Percentiles rank a stretch among this genome's conserved stretches.
Conservation (phyloP, 2,797 vertebrate species). For the Chelon auratus region DNA sequence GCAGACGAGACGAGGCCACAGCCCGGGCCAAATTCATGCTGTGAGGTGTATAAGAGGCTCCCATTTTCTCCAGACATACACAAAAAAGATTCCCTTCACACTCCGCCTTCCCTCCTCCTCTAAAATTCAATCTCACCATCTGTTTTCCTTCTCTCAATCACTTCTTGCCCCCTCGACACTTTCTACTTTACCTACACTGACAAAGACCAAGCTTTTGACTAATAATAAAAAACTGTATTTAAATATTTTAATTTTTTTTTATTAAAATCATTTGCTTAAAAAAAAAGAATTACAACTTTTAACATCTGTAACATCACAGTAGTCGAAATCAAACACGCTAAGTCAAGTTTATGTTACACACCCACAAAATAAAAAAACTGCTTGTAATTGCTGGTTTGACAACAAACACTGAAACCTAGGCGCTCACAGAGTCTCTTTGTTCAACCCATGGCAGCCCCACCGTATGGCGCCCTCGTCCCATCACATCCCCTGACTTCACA, state of each 20-base stretch:
- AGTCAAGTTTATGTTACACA: constrained; percentile 31
- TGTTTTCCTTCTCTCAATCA: constrained; percentile 85
- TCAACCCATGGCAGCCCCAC: constrained; percentile 56
- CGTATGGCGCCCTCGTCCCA: constrained; percentile 66
- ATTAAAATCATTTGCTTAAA: too few species aligned
- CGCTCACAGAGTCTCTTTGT: constrained; percentile 85
- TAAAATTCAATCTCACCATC: constrained; percentile 84
- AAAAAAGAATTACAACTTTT: not conserved
- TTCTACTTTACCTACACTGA: constrained; percentile 6
- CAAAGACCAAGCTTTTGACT: too few species aligned
- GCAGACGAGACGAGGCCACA: constrained; percentile 86
- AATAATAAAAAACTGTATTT: too few species aligned
- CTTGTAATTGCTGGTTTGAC: constrained; percentile 76
- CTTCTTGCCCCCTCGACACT: constrained; percentile 56
- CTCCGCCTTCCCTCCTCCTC: constrained; percentile 53
- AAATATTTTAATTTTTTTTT: too few species aligned
- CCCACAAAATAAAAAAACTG: constrained; percentile 47
- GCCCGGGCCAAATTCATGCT: constrained; percentile 83
- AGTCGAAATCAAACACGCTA: constrained; percentile 41
- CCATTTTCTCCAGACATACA: constrained; percentile 79
- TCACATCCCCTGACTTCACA: constrained; percentile 80
- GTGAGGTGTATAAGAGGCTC: constrained; percentile 86
- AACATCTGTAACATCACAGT: constrained; percentile 27
- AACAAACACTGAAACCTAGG: constrained; percentile 75
- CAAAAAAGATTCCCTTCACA: constrained; percentile 77